Evolutionary conservation across 2,888 invertebrate species (phyloP), one percentile per base, ranked within the genome.

Genomic region (Julus scanicus): DNA sequence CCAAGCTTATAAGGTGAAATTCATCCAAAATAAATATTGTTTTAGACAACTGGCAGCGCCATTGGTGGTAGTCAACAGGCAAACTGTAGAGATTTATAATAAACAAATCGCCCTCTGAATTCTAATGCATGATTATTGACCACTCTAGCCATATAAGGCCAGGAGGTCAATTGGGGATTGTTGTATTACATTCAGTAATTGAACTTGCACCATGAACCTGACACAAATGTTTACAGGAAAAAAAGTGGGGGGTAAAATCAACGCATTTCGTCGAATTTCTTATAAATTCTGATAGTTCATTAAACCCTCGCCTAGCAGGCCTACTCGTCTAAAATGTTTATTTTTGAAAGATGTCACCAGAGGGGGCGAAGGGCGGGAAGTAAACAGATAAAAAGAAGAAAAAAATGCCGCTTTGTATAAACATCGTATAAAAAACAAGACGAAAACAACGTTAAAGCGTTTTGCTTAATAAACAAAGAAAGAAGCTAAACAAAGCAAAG

Each of bases 341-440:
- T 71, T 71, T 71, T 71, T 71, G 29, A 71, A 71, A 71, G 71
- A 71, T 71, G 71, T 71, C 71, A 71, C 71, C 71, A 71, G 71
- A 71, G 71, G 71, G 71, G 71, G 71, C 29, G 71, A 71, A 63
- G 63, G 63, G 63, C 63, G 63, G 71, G 71, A 71, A 71, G n/a
- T 29, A 71, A 71, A 71, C 71, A 63, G 71, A 71, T 71, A 29
- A 29, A 71, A 71, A 11, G 29, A 9, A 8, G 20, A 63, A 20
- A 71, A 71, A 71, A 71, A 71, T 11, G 29, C 71, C 71, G 71
- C 71, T n/a, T 71, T 29, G 71, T 29, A 71, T 71, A 71, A 71
- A 71, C 29, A 29, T 11, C n/a, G 29, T 9, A 9, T 9, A 29
- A n/a, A 71, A 71, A 71, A 71, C 71, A n/a, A 29, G 71, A 71